Evolutionary conservation across 2,888 invertebrate genomes (phyloP), one percentile per base, ranked within the genome.

Genomic region (Rotaria socialis): DNA sequence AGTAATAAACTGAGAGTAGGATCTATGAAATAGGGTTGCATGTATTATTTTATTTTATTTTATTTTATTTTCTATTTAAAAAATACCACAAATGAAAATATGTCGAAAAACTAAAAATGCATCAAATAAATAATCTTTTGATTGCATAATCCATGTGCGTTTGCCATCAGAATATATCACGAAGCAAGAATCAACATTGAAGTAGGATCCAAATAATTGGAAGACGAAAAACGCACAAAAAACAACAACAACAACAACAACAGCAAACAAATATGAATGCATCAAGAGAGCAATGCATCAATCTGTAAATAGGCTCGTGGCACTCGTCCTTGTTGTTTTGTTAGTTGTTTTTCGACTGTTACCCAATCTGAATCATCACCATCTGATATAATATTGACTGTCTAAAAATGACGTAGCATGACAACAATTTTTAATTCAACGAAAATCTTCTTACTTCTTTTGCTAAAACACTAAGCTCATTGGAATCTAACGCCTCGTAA

Each of bases 401-500:
- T 80, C 80, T 80, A n/a, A 41, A 75, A 75, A n/a, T n/a, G n/a
- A n/a, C n/a, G n/a, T n/a, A n/a, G n/a, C n/a, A n/a, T n/a, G n/a
- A n/a, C n/a, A n/a, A n/a, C n/a, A n/a, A n/a, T 10, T 24, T 58
- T 24, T 16, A 35, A 24, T 67, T 24, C 1, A 14, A 7, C 11
- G 14, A 75, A 8, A 22, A 5, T 24, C 2, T 43, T n/a, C 16
- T 6, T 86, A 86, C 86, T 43, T 86, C 85, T 74, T 86, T 86
- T 3, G 86, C 86, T 4, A 47, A 56, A 16, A 86, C 86, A 60
- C 56, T 86, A 22, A 86, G 85, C 41, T 86, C 86, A 24, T 74
- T 85, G n/a, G 85, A 56, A 67, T 86, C 86, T 7, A 85, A 85
- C 50, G 86, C 85, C 19, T 86, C 86, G 55, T 85, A 86, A 56